These are phyloP conservation scores for Crocodylus rhombifer DNA, from an alignment of 2,797 vertebrate species.

Conservation along the genomic window DNA sequence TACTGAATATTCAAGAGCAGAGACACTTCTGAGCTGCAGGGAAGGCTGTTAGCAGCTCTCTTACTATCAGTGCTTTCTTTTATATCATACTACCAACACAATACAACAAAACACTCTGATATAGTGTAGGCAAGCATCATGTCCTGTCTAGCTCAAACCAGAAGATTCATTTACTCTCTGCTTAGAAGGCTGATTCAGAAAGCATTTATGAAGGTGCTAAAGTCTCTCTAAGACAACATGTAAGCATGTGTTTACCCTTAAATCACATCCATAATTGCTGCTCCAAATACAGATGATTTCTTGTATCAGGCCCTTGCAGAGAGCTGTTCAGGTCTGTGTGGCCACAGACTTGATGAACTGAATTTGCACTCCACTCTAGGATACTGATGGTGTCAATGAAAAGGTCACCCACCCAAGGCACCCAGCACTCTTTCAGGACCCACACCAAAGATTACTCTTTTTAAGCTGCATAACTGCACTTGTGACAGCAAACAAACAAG, in stretches of 20 bases:
- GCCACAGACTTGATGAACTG: background rate
- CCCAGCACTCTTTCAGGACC: background rate
- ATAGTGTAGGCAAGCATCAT: background rate
- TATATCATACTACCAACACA: background rate
- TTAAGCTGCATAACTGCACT: background rate
- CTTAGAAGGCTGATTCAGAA: background rate
- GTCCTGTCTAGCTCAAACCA: slow-evolving; percentile 9
- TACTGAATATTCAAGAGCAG: background rate
- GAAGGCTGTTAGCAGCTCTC: background rate
- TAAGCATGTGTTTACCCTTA: background rate
- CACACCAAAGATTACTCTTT: background rate
- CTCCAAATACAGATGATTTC: background rate
- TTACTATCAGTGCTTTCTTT: background rate
- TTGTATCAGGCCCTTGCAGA: background rate
- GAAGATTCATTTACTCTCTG: background rate
- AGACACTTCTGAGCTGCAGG: background rate
- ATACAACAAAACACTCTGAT: background rate
- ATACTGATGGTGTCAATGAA: background rate
- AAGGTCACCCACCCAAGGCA: slow-evolving; percentile 8
- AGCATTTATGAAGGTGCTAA: background rate
- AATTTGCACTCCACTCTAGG: background rate
- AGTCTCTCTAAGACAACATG: background rate
- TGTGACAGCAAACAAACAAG: background rate
- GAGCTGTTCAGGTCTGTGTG: background rate
- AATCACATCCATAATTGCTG: background rate